phyloP scores from a whole-genome alignment of 2,797 vertebrate species.

The Enteromius argenteus region DNA sequence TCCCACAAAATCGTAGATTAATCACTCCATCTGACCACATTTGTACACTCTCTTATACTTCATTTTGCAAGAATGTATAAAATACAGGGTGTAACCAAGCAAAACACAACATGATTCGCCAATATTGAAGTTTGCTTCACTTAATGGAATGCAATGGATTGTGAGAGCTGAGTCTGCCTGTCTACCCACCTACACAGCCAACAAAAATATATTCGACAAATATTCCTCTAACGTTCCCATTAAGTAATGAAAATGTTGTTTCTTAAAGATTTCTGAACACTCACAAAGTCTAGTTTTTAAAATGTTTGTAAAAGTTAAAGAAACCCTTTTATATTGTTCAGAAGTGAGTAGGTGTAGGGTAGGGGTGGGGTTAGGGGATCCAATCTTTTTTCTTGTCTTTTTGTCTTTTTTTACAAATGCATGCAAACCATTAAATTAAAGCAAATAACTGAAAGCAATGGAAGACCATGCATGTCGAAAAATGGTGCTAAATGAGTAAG shows the following conservation, averaged over 20 bases:
- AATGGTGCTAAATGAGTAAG: too few species aligned
- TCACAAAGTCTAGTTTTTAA: background rate
- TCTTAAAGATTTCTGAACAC: background rate
- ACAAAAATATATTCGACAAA: background rate
- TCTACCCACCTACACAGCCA: background rate
- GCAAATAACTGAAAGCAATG: too few species aligned
- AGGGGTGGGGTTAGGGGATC: too few species aligned
- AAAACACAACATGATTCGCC: background rate
- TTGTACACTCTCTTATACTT: background rate
- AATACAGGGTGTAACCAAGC: background rate
- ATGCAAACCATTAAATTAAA: too few species aligned
- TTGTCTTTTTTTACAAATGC: too few species aligned
- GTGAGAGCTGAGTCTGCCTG: conserved; percentile 5
- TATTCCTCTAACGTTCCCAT: background rate
- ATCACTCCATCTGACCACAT: conserved; percentile 36
- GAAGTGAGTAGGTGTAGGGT: too few species aligned
- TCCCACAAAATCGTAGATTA: conserved; percentile 29
- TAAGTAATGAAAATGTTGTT: background rate
- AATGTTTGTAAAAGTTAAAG: background rate
- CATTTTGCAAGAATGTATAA: background rate
- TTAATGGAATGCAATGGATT: conserved; percentile 2
- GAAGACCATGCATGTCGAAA: too few species aligned
- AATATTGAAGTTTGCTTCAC: background rate
- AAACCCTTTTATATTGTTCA: background rate
- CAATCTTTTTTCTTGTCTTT: too few species aligned